A percentile compares a stretch with the other conserved stretches of the same genome.
Evolutionary conservation across 2,113 vertebrate genomes (phyloP).

Genomic region (Malurus melanocephalus): DNA sequence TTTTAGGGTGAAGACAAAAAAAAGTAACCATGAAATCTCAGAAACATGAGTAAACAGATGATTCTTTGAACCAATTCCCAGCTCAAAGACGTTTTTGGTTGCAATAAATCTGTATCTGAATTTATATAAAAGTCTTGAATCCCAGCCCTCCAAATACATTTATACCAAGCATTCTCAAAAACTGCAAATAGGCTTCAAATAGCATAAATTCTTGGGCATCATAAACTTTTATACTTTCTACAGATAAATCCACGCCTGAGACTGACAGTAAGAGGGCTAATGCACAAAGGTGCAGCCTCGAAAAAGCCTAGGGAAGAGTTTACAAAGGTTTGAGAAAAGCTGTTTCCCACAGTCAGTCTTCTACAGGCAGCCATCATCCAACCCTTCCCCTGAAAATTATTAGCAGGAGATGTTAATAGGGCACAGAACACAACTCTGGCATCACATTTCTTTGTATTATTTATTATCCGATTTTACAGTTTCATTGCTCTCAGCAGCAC

Average conservation of each 20-base stretch:
- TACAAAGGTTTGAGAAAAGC: background rate
- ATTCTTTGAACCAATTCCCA: background rate
- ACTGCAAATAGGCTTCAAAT: background rate
- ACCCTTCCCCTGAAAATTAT: background rate
- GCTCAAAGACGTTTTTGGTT: background rate
- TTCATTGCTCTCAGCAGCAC: background rate
- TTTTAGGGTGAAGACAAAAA: background rate
- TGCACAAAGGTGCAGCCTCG: background rate
- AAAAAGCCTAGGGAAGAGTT: background rate
- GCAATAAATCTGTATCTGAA: background rate
- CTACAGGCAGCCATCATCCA: background rate
- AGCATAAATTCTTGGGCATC: background rate
- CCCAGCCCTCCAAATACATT: background rate
- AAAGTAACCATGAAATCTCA: background rate
- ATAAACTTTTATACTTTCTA: background rate
- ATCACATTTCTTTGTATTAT: fast-evolving
- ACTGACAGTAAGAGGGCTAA: background rate
- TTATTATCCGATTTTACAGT: background rate
- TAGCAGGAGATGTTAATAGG: background rate
- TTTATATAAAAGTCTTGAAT: background rate
- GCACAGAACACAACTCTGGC: background rate
- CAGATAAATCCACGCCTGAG: background rate
- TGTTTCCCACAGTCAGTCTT: background rate
- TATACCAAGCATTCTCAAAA: background rate
- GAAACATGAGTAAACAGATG: background rate